phyloP scores from a whole-genome alignment of 2,113 vertebrate genomes.

The Passerina amoena region DNA sequence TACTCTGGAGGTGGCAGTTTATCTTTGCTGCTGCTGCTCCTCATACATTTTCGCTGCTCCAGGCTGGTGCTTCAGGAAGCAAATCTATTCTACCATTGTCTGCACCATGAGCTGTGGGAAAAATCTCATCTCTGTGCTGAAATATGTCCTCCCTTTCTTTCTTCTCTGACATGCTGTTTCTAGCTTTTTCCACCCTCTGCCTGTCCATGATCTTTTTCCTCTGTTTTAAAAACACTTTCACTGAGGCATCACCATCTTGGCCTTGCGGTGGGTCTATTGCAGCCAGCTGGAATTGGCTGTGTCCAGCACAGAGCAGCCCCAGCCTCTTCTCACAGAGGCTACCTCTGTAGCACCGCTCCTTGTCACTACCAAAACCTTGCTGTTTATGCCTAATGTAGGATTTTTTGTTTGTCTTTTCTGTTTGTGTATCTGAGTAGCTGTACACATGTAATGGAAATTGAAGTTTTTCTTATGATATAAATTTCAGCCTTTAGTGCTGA shows the following conservation, averaged over 20 bases:
- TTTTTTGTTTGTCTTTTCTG: not conserved
- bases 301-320: not conserved
- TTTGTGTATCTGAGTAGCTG: not conserved
- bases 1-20: not conserved
- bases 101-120: not conserved
- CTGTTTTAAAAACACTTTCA: not conserved
- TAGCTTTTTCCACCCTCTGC: not conserved
- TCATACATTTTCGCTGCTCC: not conserved
- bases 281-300: not conserved
- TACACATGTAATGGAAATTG: not conserved
- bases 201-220: too few species aligned
- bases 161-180: not conserved
- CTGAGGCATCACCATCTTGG: not conserved
- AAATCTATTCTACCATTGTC: not conserved
- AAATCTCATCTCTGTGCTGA: not conserved
- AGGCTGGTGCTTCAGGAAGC: not conserved
- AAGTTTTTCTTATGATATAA: not conserved
- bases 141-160: not conserved
- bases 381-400: not conserved
- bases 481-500: not conserved
- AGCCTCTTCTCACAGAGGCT: not conserved
- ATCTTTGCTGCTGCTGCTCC: not conserved
- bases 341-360: not conserved
- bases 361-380: not conserved
- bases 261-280: fast-evolving